Percentiles rank a stretch among this genome's conserved stretches.
phyloP scores from a whole-genome alignment of 2,888 invertebrate species.

The Clunio marinus region DNA sequence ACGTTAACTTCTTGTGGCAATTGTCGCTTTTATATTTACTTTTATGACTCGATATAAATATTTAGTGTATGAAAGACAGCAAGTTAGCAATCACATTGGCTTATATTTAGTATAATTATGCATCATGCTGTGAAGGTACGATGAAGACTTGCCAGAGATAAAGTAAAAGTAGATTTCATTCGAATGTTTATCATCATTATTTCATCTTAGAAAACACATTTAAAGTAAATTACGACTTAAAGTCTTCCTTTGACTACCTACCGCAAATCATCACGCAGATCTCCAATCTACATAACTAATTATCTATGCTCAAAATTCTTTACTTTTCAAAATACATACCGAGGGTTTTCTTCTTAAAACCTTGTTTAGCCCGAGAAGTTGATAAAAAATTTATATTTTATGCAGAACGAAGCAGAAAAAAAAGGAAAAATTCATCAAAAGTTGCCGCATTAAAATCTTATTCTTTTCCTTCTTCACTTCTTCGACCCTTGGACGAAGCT shows the following conservation, averaged over 20 bases:
- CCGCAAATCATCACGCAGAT: not conserved
- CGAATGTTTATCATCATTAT: too few species aligned
- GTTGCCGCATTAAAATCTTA: not conserved
- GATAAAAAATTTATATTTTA: slow-evolving; percentile 13
- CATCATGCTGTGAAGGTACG: too few species aligned
- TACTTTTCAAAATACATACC: not conserved
- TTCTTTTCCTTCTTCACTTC: too few species aligned
- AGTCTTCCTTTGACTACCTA: not conserved
- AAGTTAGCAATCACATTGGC: too few species aligned
- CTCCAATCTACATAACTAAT: too few species aligned
- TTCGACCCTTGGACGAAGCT: slow-evolving; percentile 3
- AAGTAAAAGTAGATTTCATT: too few species aligned
- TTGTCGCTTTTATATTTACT: not conserved
- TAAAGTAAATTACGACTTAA: too few species aligned
- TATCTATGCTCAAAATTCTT: not conserved
- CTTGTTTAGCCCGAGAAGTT: not conserved
- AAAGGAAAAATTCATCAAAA: not conserved
- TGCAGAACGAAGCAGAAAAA: not conserved
- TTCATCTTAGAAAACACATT: too few species aligned
- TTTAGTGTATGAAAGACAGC: too few species aligned
- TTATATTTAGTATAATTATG: too few species aligned
- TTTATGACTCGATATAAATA: too few species aligned
- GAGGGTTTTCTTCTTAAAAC: not conserved
- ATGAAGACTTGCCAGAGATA: too few species aligned
- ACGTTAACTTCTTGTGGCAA: not conserved